Conservation (phyloP, 2,797 vertebrate species). For the Helostoma temminkii region DNA sequence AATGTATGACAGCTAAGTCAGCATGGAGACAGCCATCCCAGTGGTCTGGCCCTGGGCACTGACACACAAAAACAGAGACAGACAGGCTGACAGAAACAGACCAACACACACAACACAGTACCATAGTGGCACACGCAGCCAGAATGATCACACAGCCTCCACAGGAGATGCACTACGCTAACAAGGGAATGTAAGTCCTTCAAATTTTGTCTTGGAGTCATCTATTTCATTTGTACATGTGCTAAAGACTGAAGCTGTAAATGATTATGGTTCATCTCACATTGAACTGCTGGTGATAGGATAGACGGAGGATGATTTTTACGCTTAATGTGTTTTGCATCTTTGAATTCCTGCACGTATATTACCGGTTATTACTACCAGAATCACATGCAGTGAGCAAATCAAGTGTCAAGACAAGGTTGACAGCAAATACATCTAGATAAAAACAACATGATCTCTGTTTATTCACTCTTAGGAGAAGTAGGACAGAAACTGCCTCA, state of each 20-base stretch:
- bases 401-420: slow-evolving; percentile 21
- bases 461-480: slow-evolving; percentile 74
- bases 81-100: slow-evolving; percentile 71
- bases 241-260: not conserved
- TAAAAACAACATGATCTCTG: slow-evolving; percentile 58
- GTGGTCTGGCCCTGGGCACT: slow-evolving; percentile 68
- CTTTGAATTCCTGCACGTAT: not conserved
- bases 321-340: not conserved
- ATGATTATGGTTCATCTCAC: not conserved
- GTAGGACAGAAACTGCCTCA: slow-evolving; percentile 77
- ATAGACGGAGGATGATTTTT: not conserved
- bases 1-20: slow-evolving; percentile 84
- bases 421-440: slow-evolving; percentile 31
- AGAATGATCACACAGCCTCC: slow-evolving; percentile 70
- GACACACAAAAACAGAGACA: slow-evolving; percentile 48
- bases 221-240: not conserved
- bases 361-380: not conserved
- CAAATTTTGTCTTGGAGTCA: slow-evolving; percentile 28
- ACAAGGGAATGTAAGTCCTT: slow-evolving; percentile 76
- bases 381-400: not conserved
- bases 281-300: slow-evolving; percentile 4
- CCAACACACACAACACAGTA: slow-evolving; percentile 64
- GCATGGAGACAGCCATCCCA: slow-evolving; percentile 73
- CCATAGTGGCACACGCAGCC: slow-evolving; percentile 58
- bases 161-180: slow-evolving; percentile 65